phyloP scores from a whole-genome alignment of 2,113 vertebrate genomes.

The Psittacus erithacus region DNA sequence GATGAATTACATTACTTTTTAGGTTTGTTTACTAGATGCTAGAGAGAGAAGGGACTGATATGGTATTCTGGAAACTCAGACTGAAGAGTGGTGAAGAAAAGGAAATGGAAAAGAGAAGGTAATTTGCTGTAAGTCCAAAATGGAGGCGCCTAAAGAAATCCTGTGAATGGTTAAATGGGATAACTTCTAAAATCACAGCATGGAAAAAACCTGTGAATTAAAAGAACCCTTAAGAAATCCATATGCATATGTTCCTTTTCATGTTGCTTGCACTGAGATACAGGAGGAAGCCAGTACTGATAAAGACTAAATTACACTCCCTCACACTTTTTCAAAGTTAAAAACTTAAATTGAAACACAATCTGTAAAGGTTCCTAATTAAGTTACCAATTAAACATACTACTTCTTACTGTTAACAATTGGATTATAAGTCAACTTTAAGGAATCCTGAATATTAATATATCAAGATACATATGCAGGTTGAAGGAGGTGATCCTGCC shows the following conservation, averaged over 20 bases:
- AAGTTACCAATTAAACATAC: not conserved
- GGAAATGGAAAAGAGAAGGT: not conserved
- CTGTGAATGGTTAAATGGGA: not conserved
- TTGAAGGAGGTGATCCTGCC: no score
- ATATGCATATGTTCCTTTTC: not conserved
- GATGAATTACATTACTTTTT: not conserved
- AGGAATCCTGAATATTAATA: not conserved
- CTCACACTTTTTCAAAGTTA: not conserved
- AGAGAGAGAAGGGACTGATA: not conserved
- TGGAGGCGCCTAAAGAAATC: not conserved
- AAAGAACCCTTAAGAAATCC: not conserved
- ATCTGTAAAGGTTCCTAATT: not conserved
- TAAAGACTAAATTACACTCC: not conserved
- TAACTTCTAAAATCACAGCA: not conserved
- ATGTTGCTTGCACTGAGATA: not conserved
- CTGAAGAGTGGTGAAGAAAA: not conserved
- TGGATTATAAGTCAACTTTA: not conserved
- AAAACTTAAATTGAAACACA: not conserved
- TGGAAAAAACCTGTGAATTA: not conserved
- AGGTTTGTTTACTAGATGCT: not conserved
- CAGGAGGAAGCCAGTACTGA: not conserved
- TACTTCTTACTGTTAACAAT: not conserved
- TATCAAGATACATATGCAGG: not conserved
- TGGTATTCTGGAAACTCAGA: not conserved
- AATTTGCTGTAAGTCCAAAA: not conserved